phyloP scores from a whole-genome alignment of 1,140 invertebrate genomes.

The Thereuonema tuberculata region DNA sequence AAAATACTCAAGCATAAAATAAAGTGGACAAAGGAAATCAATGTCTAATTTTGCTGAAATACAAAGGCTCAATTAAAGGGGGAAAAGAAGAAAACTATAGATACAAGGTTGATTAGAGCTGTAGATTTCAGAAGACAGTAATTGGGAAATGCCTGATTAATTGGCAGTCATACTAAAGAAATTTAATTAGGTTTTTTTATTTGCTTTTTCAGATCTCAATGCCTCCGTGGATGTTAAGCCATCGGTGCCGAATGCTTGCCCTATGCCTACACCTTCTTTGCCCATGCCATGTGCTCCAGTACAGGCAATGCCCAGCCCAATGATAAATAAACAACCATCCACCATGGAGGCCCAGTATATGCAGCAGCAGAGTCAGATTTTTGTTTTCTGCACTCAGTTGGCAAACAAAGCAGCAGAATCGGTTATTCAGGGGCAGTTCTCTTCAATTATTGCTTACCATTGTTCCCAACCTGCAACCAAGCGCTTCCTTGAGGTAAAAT shows the following conservation, averaged over 20 bases:
- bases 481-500: conserved; percentile 73
- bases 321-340: conserved; percentile 61
- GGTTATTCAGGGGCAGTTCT: conserved; percentile 71
- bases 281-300: conserved; percentile 24
- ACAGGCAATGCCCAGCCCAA: conserved; percentile 57
- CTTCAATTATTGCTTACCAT: conserved; percentile 87
- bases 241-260: conserved; percentile 1
- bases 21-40: too few relatives aligned
- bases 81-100: too few relatives aligned
- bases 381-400: conserved; percentile 86
- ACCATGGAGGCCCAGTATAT: conserved; percentile 66
- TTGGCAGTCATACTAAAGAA: too few relatives aligned
- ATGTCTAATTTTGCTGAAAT: too few relatives aligned
- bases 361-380: conserved; percentile 96
- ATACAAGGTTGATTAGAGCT: too few relatives aligned
- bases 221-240: conserved; percentile 1
- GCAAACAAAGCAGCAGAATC: conserved; percentile 90
- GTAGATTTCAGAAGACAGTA: too few relatives aligned
- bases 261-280: conserved; percentile 4
- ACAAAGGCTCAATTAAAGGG: too few relatives aligned
- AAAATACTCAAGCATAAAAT: too few relatives aligned
- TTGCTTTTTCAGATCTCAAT: too few relatives aligned
- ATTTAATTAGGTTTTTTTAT: too few relatives aligned
- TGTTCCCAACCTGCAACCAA: conserved; percentile 88
- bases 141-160: too few relatives aligned